Conservation (phyloP, 2,113 vertebrate species). For the Entomyzon cyanotis region DNA sequence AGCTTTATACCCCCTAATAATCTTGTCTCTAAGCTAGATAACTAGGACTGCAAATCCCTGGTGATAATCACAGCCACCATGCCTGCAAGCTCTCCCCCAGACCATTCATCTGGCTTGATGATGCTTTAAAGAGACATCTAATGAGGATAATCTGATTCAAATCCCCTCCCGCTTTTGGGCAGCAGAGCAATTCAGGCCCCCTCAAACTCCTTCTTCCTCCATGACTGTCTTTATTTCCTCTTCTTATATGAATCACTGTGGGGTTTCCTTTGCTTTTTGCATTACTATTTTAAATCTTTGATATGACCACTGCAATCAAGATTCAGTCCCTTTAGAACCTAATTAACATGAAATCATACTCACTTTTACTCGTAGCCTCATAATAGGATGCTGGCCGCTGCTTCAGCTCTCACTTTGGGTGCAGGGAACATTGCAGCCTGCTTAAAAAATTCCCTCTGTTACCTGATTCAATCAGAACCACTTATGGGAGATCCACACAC, state of each 20-base stretch:
- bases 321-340: neutral
- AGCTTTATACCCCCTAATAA: constrained; percentile 47
- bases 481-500: neutral
- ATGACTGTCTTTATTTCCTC: constrained; percentile 31
- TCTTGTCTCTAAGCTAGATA: constrained; percentile 54
- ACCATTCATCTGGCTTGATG: constrained; percentile 55
- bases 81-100: constrained; percentile 36
- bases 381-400: neutral
- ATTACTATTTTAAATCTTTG: constrained; percentile 44
- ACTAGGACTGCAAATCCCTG: constrained; percentile 50
- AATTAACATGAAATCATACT: constrained; percentile 52
- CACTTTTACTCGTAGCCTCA: constrained; percentile 14
- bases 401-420: neutral
- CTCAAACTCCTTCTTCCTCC: constrained; percentile 41
- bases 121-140: constrained; percentile 58
- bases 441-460: constrained; percentile 36
- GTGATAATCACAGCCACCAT: constrained; percentile 45
- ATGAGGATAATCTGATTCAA: constrained; percentile 58
- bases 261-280: constrained; percentile 58
- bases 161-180: constrained; percentile 49
- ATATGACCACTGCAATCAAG: constrained; percentile 49
- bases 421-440: constrained; percentile 25
- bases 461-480: constrained; percentile 63
- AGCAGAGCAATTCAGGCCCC: constrained; percentile 32
- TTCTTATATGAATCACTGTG: constrained; percentile 58